Conservation (phyloP, 2,888 invertebrate genomes). For the Nomada hirtipes region DNA sequence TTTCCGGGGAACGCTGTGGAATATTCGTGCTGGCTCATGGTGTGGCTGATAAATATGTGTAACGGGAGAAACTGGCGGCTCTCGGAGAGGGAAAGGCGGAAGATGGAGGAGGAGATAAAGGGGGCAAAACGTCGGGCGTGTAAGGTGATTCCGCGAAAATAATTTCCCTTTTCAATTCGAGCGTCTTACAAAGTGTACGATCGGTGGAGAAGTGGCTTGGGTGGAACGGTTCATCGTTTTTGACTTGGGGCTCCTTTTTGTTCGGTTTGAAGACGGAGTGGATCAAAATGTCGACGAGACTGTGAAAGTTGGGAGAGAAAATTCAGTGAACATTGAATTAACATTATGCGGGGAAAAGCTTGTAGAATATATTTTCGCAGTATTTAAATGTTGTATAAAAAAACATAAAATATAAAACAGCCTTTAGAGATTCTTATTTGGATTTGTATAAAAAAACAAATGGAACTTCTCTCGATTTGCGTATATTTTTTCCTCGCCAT, state of each 20-base stretch:
- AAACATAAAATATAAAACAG: neutral
- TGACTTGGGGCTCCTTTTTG: neutral
- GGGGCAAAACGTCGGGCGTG: constrained; percentile 3
- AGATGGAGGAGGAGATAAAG: constrained; percentile 15
- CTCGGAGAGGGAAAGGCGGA: neutral
- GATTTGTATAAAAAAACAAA: neutral
- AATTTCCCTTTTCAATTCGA: constrained; percentile 33
- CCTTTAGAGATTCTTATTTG: neutral
- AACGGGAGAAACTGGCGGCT: constrained; percentile 22
- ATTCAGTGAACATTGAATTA: too few species aligned
- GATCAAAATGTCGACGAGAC: constrained; percentile 16
- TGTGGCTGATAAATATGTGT: constrained; percentile 51
- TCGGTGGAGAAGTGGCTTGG: neutral
- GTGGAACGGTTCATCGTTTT: neutral
- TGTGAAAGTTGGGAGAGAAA: neutral
- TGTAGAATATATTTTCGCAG: neutral
- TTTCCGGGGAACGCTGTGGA: constrained; percentile 32
- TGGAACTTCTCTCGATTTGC: neutral
- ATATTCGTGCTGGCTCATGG: constrained; percentile 28
- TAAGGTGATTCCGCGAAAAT: constrained; percentile 36
- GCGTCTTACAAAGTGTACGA: neutral
- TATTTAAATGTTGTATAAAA: neutral
- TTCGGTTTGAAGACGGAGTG: constrained; percentile 4
- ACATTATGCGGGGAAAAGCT: too few species aligned
- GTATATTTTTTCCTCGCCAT: neutral